Conservation (phyloP, 2,888 invertebrate species). For the Orthonychiurus folsomi region DNA sequence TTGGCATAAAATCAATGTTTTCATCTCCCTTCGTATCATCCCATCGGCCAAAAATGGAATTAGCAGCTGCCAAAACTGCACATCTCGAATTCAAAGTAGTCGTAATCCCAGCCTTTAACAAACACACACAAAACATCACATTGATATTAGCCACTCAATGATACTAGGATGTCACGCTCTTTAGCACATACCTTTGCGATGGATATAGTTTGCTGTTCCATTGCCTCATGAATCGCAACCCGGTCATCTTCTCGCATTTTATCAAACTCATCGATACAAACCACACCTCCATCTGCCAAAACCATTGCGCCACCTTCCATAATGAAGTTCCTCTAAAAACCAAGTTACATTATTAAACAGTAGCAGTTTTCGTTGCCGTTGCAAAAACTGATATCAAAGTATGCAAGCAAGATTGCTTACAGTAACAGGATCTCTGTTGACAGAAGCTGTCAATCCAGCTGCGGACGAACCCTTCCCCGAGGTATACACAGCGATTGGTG, state of each 20-base stretch:
- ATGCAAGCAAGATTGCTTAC: conserved; percentile 50
- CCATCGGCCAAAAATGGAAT: conserved; percentile 97
- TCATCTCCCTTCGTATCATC: conserved; percentile 96
- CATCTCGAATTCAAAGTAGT: conserved; percentile 97
- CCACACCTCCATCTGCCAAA: conserved; percentile 95
- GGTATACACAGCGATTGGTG: conserved; percentile 92
- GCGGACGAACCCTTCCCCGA: conserved; percentile 99
- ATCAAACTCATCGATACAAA: conserved; percentile 99
- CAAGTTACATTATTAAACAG: conserved; percentile 24
- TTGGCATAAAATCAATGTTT: conserved; percentile 99
- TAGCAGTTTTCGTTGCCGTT: not conserved
- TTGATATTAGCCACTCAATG: too few relatives aligned
- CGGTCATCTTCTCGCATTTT: conserved; percentile 99
- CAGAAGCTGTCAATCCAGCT: conserved; percentile 96
- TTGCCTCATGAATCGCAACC: conserved; percentile 98
- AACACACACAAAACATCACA: too few relatives aligned
- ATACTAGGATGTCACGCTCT: too few relatives aligned
- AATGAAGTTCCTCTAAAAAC: conserved; percentile 76
- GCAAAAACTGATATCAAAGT: too few relatives aligned
- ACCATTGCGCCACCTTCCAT: conserved; percentile 99
- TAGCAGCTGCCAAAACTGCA: conserved; percentile 97
- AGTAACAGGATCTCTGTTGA: conserved; percentile 82
- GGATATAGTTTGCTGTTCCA: conserved; percentile 99
- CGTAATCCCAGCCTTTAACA: conserved; percentile 80
- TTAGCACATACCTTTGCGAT: conserved; percentile 86